Evolutionary conservation across 2,888 invertebrate genomes (phyloP).

Genomic region (Plagiodera versicolora): DNA sequence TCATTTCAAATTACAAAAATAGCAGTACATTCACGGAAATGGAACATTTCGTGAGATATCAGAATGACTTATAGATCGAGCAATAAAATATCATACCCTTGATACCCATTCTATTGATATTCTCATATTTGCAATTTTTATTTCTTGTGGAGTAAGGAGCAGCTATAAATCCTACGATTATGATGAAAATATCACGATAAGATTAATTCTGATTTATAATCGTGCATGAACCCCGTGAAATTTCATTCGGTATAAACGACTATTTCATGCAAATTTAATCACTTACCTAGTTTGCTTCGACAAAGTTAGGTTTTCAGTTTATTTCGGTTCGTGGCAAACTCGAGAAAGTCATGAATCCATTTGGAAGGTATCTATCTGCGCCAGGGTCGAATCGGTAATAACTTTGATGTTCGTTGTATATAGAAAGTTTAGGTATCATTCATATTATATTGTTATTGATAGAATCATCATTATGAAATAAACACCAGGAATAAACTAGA

Average conservation of each 20-base stretch:
- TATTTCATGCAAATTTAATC: conserved; percentile 45
- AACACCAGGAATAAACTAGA: too few species aligned
- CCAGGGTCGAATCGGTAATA: neutral
- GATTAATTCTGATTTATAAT: conserved; percentile 42
- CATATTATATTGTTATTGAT: too few species aligned
- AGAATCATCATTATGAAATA: too few species aligned
- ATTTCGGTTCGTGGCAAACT: conserved; percentile 19
- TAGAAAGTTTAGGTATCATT: too few species aligned
- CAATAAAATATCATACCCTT: too few species aligned
- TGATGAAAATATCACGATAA: conserved; percentile 40
- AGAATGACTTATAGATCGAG: too few species aligned
- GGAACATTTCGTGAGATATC: too few species aligned
- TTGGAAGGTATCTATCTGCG: neutral
- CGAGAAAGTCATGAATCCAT: conserved; percentile 7
- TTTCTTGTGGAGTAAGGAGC: conserved; percentile 16
- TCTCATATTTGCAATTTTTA: conserved; percentile 16
- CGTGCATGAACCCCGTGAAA: conserved; percentile 38
- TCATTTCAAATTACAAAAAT: too few species aligned
- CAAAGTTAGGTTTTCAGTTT: conserved; percentile 34
- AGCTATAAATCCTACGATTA: conserved; percentile 31
- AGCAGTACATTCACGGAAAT: too few species aligned
- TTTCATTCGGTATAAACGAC: conserved; percentile 41
- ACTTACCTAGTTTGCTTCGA: conserved; percentile 38
- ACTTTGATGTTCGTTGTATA: too few species aligned
- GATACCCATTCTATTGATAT: conserved; percentile 2